Conservation (phyloP, 2,113 vertebrate species). For the Rhineura floridana region DNA sequence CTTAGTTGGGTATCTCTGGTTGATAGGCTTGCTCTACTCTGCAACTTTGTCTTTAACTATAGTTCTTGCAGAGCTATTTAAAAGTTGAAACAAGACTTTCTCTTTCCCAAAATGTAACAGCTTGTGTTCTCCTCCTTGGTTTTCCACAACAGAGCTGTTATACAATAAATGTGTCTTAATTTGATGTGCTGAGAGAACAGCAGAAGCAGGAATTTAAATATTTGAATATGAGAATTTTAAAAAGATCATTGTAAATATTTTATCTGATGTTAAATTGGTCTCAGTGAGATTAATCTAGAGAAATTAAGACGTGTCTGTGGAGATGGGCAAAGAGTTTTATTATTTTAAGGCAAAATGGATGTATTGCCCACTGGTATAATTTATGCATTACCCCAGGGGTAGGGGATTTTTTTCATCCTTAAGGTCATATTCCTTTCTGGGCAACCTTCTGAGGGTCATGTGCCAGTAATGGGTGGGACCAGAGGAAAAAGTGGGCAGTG, state of each 20-base stretch:
- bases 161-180: neutral
- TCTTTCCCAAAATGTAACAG: neutral
- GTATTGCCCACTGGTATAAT: neutral
- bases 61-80: neutral
- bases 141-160: neutral
- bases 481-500: too few species aligned
- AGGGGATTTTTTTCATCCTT: too few species aligned
- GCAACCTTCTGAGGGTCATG: too few species aligned
- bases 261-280: neutral
- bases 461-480: too few species aligned
- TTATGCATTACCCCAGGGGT: too few species aligned
- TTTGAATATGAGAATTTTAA: neutral
- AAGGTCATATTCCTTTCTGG: too few species aligned
- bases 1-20: neutral
- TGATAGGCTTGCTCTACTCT: neutral
- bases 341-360: neutral
- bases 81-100: conserved; percentile 19
- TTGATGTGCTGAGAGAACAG: neutral
- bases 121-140: neutral
- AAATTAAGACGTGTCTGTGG: neutral
- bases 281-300: neutral
- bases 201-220: neutral
- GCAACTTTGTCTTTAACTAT: conserved; percentile 28
- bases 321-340: neutral
- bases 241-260: neutral